Evolutionary conservation across 2,797 vertebrate species (phyloP).

Genomic region (Pseudochirops cupreus): DNA sequence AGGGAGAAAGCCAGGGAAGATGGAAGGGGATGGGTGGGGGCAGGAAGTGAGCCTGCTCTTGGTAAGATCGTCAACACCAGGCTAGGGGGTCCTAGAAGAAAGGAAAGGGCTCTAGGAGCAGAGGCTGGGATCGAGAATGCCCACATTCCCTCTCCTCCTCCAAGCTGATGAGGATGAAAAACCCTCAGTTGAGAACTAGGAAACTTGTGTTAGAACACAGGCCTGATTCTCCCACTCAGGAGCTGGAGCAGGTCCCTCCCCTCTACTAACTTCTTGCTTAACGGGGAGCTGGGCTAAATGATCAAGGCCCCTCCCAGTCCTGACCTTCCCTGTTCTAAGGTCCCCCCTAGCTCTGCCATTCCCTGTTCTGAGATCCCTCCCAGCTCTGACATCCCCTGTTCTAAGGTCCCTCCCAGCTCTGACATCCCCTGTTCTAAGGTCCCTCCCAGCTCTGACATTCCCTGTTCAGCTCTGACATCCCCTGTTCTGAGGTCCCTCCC

Average conservation of each 20-base stretch:
- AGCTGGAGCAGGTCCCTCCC: background rate
- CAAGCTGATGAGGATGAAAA: background rate
- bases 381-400: too few relatives aligned
- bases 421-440: background rate
- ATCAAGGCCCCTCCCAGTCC: background rate
- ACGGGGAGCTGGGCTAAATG: background rate
- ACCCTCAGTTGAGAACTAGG: background rate
- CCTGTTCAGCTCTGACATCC: background rate
- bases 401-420: too few relatives aligned
- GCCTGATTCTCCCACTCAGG: background rate
- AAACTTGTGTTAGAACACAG: background rate
- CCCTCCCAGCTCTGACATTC: background rate
- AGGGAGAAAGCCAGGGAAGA: slow-evolving; percentile 57
- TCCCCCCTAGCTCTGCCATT: too few relatives aligned
- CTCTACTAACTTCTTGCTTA: background rate
- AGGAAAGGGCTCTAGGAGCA: background rate
- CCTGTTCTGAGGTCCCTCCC: too few relatives aligned
- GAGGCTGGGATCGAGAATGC: background rate
- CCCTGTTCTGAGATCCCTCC: too few relatives aligned
- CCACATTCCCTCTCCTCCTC: background rate
- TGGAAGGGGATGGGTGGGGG: background rate
- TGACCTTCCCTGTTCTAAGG: background rate
- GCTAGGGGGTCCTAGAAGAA: background rate
- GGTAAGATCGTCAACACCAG: background rate
- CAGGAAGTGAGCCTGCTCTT: background rate